Base-by-base conservation (phyloP, 2,113 vertebrate species). In the Leptosomus discolor region DNA sequence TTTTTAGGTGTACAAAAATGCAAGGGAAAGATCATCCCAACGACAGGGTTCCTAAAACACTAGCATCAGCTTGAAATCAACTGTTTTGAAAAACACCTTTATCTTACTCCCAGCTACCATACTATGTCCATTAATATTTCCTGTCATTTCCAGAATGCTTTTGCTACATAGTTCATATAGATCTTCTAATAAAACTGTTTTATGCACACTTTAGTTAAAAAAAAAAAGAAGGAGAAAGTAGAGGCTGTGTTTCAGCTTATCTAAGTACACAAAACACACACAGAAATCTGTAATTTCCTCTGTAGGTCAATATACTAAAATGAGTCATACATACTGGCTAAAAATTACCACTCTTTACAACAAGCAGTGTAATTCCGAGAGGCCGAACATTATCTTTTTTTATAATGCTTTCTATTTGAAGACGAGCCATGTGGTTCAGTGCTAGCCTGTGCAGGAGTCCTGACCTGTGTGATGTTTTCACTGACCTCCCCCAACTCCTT, bases 381-480 rank as follows among this genome's bases (percentile, higher is more conserved):
- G 11, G 79, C 21, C 41, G 13, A 79, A 68, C 15, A 20, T 20
- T 57, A n/a, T 39, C n/a, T 5, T 21, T 54, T 61, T 67, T 39
- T 17, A 12, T 29, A 69, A 85, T 23, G n/a, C 15, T 19, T 81
- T 65, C 36, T 56, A 45, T 65, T 23, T 65, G 57, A 70, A 89
- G 51, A 48, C 1, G 3, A 88, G 45, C 15, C 0, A 0, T 29
- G 50, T 26, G n/a, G 17, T 57, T 78, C 48, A 32, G 30, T 19
- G 12, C 74, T 57, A 48, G 39, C 22, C 50, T 4, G 1, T 8
- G 23, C 43, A 75, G 56, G n/a, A 48, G 30, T n/a, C 20, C 27
- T 60, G n/a, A 46, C n/a, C 61, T 6, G 19, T n/a, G 16, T 5
- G 14, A 45, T 36, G 27, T 27, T 63, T 61, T 43, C 48, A 50